phyloP scores from a whole-genome alignment of 2,113 vertebrate species.

The Carollia perspicillata region DNA sequence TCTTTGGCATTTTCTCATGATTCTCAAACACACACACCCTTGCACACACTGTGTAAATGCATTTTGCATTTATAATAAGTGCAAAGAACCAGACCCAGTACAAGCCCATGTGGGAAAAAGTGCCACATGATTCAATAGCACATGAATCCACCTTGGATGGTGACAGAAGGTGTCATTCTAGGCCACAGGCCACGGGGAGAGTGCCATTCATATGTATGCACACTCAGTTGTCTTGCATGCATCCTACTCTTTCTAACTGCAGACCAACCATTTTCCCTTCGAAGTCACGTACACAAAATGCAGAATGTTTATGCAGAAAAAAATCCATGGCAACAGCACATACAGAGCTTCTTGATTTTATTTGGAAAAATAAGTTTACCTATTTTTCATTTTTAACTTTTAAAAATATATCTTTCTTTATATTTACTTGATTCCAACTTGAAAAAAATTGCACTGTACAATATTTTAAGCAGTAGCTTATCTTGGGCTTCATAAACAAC shows the following conservation, averaged over 20 bases:
- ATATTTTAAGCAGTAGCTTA: not conserved
- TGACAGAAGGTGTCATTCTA: slow-evolving; percentile 1
- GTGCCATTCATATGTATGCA: not conserved
- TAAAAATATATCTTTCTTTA: slow-evolving; percentile 31
- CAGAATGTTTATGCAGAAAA: slow-evolving; percentile 48
- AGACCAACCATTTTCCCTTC: slow-evolving; percentile 33
- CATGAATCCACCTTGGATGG: not conserved
- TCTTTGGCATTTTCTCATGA: slow-evolving; percentile 56
- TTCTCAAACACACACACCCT: slow-evolving; percentile 42
- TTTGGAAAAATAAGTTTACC: slow-evolving; percentile 51
- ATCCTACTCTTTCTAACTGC: not conserved
- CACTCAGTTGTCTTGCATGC: not conserved
- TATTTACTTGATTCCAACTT: slow-evolving; percentile 62
- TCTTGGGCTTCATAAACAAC: slow-evolving; percentile 54
- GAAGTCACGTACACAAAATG: slow-evolving; percentile 60
- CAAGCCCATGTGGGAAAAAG: not conserved
- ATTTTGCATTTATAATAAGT: slow-evolving; percentile 65
- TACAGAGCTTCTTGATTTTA: slow-evolving; percentile 44
- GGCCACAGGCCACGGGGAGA: not conserved
- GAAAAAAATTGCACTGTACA: not conserved
- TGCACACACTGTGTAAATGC: slow-evolving; percentile 42
- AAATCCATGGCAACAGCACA: slow-evolving; percentile 71
- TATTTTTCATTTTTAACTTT: slow-evolving; percentile 56
- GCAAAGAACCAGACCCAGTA: slow-evolving; percentile 45
- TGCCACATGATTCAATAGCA: not conserved